phyloP scores from a whole-genome alignment of 1,140 invertebrate species.

The Cyclina sinensis region DNA sequence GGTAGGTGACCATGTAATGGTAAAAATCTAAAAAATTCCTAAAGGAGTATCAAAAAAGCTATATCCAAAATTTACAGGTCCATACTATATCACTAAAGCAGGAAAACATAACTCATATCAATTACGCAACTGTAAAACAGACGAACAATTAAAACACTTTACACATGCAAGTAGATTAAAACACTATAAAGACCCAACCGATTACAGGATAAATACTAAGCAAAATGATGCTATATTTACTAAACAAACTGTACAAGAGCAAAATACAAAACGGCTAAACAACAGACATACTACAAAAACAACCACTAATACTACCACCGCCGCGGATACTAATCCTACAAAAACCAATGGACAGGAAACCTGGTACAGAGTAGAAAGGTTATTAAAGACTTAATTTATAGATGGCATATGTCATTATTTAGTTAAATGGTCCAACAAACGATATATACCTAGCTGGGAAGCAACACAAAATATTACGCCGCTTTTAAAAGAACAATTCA shows the following conservation, averaged over 20 bases:
- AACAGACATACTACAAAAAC: background rate
- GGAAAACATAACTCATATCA: background rate
- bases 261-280: too few relatives aligned
- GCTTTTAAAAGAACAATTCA: background rate
- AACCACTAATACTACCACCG: background rate
- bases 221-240: background rate
- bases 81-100: background rate
- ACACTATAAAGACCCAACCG: background rate
- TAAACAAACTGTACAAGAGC: too few relatives aligned
- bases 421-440: background rate
- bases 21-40: background rate
- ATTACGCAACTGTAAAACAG: background rate
- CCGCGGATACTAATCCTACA: background rate
- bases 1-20: background rate
- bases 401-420: background rate
- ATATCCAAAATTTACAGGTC: background rate
- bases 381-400: background rate
- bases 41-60: background rate
- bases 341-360: background rate
- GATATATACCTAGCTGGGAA: background rate
- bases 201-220: background rate
- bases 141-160: background rate
- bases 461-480: background rate
- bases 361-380: background rate
- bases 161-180: background rate